Evolutionary conservation across 2,888 invertebrate species (phyloP).

Genomic region (Saturnia japonica): DNA sequence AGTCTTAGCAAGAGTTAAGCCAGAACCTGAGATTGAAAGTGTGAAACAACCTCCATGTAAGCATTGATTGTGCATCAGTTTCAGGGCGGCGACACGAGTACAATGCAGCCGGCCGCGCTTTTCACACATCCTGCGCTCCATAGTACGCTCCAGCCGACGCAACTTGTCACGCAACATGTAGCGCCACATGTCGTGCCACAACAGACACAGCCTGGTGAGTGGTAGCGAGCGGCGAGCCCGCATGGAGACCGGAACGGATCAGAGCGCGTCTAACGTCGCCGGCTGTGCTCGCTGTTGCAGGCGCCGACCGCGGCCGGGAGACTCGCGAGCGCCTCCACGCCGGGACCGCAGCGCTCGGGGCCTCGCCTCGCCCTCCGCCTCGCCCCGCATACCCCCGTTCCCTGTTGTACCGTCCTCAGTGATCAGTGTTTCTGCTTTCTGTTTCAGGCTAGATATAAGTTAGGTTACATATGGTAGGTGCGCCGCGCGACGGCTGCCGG

Average conservation of each 20-base stretch:
- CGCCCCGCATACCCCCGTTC: constrained; percentile 52
- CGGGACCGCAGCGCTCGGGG: constrained; percentile 25
- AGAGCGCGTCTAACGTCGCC: constrained; percentile 31
- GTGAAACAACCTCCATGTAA: constrained; percentile 11
- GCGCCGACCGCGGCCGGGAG: constrained; percentile 31
- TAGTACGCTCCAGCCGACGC: neutral
- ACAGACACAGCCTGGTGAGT: constrained; percentile 30
- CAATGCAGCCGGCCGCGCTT: constrained; percentile 27
- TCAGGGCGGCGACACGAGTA: constrained; percentile 34
- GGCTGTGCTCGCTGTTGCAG: constrained; percentile 46
- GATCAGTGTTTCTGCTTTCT: constrained; percentile 79
- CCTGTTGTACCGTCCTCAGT: constrained; percentile 55
- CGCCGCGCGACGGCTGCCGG: constrained; percentile 43
- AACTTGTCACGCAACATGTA: neutral
- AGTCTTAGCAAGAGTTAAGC: neutral
- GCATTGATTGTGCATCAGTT: constrained; percentile 30
- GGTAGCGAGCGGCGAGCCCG: constrained; percentile 15
- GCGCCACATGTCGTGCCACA: constrained; percentile 13
- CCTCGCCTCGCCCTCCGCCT: constrained; percentile 32
- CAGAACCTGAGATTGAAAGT: neutral
- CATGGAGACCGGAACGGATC: constrained; percentile 17
- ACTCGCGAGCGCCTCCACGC: constrained; percentile 26
- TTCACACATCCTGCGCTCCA: constrained; percentile 17
- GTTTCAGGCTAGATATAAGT: constrained; percentile 80
- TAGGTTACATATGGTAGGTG: constrained; percentile 62